Base-by-base conservation (phyloP, 30 jellyfish, hydroid and myxozoan species). In the Cassiopea andromeda region DNA sequence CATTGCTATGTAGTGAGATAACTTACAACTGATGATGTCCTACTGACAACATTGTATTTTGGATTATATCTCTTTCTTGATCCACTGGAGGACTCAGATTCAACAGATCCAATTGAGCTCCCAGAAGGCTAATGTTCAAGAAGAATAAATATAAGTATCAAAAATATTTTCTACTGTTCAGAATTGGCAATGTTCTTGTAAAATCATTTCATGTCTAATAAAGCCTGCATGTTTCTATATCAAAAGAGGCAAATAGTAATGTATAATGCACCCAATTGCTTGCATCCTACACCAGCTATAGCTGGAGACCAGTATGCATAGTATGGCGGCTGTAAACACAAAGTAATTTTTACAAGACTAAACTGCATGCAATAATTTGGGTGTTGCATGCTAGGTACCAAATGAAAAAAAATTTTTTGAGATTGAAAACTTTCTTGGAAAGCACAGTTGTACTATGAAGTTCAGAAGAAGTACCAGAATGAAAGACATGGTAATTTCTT, bases 21-120 rank as follows among this genome's bases (percentile, higher is more conserved):
- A 49, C 93, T 57, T 92, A 92, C 97, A 81, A 92, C 95, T 1
- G 94, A 92, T 77, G 97, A 92, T 3, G 78, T 75, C 73, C 92
- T 73, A 73, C 92, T 82, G 60, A 92, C 89, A 80, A 84, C 93
- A 19, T 82, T 80, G 72, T 92, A 92, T 71, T 91, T 84, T 69
- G 93, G 93, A 49, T 91, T 91, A 75, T 85, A 83, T 1, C 88
- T 60, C 54, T 86, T 85, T 64, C 83, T 91, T 0, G 91, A 75
- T 58, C 89, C 97, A 77, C 87, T 90, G 18, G 97, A 91, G 61
- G 87, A 77, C 44, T 78, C 72, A 46, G 96, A 60, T 1, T 81
- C 91, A 0, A 85, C 88, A 43, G 86, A 81, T 1, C 89, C 91
- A 60, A 89, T 66, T 7, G 96, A 89, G 77, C 96, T 89, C 59